A percentile compares a stretch with the other conserved stretches of the same genome.
These are phyloP conservation scores for Bombus fervidus DNA, from an alignment of 1,140 invertebrate genomes.

Conservation along the genomic window DNA sequence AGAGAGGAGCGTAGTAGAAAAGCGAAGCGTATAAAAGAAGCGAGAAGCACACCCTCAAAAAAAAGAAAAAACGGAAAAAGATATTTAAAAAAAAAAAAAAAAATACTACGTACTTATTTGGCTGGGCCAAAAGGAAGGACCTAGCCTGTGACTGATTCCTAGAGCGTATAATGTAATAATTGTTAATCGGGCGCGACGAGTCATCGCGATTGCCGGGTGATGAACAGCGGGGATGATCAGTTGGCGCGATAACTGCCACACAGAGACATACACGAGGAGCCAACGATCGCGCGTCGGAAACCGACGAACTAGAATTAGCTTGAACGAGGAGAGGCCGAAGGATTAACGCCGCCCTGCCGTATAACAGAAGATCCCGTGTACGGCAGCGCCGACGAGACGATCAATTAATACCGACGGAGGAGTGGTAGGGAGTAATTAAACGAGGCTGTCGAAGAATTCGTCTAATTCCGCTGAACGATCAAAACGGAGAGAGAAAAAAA, in stretches of 20 bases:
- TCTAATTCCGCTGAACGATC: constrained; percentile 33
- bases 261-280: constrained; percentile 13
- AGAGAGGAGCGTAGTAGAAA: constrained; percentile 39
- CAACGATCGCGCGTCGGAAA: constrained; percentile 46
- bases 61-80: background rate
- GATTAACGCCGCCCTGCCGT: constrained; percentile 9
- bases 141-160: constrained; percentile 69
- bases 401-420: constrained; percentile 46
- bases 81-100: background rate
- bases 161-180: constrained; percentile 70
- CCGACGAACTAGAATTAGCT: constrained; percentile 53
- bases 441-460: constrained; percentile 32
- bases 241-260: constrained; percentile 61
- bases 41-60: constrained; percentile 50
- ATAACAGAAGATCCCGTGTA: background rate
- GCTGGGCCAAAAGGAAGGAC: constrained; percentile 43
- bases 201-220: constrained; percentile 53
- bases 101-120: constrained; percentile 70
- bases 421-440: constrained; percentile 32
- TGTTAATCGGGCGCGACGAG: constrained; percentile 65
- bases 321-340: constrained; percentile 33
- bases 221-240: constrained; percentile 19
- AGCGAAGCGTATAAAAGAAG: constrained; percentile 31
- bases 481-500: background rate
- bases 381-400: constrained; percentile 30